These are phyloP conservation scores for Drosophila repleta DNA, from an alignment of 1,140 invertebrate species.

Conservation along the genomic window DNA sequence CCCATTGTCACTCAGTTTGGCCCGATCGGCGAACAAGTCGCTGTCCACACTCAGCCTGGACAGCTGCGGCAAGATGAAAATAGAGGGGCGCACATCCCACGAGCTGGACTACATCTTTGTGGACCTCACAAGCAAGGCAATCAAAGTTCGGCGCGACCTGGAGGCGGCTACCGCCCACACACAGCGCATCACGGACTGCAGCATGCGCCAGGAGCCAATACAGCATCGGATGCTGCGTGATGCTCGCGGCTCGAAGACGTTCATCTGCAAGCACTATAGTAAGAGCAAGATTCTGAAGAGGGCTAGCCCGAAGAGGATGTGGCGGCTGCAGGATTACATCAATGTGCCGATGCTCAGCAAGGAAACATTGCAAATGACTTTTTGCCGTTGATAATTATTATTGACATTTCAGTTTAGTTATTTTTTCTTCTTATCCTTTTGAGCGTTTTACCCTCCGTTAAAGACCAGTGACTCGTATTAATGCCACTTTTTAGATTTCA, in stretches of 20 bases:
- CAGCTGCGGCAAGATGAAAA: neutral
- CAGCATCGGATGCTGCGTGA: constrained; percentile 36
- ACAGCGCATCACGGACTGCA: constrained; percentile 32
- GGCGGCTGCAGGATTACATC: constrained; percentile 15
- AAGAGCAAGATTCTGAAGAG: neutral
- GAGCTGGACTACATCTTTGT: constrained; percentile 47
- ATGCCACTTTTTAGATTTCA: constrained; percentile 62
- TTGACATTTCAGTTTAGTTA: neutral
- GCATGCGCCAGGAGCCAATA: constrained; percentile 33
- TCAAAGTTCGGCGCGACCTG: constrained; percentile 49
- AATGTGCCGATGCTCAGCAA: neutral
- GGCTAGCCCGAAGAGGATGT: neutral
- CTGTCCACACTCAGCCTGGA: constrained; percentile 12
- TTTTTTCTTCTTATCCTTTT: constrained; percentile 14
- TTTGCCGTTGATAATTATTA: neutral
- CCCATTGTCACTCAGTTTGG: neutral
- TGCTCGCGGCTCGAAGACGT: constrained; percentile 13
- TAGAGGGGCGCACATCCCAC: constrained; percentile 40
- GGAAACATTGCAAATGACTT: neutral
- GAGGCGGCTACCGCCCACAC: constrained; percentile 27
- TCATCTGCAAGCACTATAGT: constrained; percentile 43
- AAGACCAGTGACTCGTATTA: constrained; percentile 26
- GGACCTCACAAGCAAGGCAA: constrained; percentile 55
- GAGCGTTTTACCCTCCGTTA: constrained; percentile 8
- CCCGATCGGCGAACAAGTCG: neutral